Conservation (phyloP, 2,113 vertebrate species). For the Thalassoma bifasciatum region DNA sequence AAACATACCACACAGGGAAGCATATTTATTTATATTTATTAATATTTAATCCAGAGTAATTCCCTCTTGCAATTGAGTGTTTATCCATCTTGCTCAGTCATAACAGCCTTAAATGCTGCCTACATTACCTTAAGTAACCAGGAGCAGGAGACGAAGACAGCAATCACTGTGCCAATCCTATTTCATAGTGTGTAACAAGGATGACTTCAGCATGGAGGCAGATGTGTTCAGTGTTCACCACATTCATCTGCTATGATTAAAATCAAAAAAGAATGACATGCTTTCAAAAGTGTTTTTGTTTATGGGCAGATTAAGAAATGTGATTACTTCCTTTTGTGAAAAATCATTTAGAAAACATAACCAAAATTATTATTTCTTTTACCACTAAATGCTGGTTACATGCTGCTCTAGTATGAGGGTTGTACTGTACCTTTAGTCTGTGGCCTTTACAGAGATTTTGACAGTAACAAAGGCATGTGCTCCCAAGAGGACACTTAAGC, state of each 20-base stretch:
- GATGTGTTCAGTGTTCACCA: constrained; percentile 54
- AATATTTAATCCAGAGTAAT: constrained; percentile 58
- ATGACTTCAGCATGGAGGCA: constrained; percentile 61
- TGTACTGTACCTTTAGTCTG: too few relatives aligned
- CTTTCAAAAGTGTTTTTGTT: constrained; percentile 55
- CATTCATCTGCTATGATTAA: constrained; percentile 44
- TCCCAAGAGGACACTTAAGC: too few relatives aligned
- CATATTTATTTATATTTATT: constrained; percentile 49
- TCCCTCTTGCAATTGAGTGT: constrained; percentile 45
- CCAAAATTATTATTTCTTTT: too few relatives aligned
- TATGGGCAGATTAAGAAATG: constrained; percentile 65
- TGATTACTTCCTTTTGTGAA: constrained; percentile 64
- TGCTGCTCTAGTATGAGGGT: too few relatives aligned
- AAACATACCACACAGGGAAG: constrained; percentile 33
- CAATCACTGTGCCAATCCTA: constrained; percentile 61
- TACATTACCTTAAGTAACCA: constrained; percentile 49
- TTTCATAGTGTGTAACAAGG: constrained; percentile 66
- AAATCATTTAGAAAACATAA: constrained; percentile 42
- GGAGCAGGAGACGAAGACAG: constrained; percentile 47
- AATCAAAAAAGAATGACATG: constrained; percentile 47
- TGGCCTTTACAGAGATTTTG: too few relatives aligned
- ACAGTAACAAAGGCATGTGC: too few relatives aligned
- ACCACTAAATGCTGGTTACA: too few relatives aligned
- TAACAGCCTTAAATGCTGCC: constrained; percentile 46
- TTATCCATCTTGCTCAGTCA: constrained; percentile 55